Base-by-base conservation (phyloP, 2,113 vertebrate species). In the Camarhynchus parvulus region DNA sequence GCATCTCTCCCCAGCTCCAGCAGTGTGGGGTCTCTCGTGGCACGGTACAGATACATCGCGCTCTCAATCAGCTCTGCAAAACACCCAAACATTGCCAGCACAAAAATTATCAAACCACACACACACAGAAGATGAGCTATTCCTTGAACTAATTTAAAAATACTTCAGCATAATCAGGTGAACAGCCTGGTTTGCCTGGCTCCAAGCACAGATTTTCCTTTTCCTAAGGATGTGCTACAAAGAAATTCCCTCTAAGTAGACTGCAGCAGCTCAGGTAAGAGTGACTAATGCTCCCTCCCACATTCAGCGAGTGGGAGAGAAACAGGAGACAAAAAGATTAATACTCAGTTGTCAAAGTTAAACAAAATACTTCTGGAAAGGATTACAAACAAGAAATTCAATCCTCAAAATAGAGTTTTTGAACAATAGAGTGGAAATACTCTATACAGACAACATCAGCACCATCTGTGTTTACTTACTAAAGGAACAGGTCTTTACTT, bases 21-120 rank as follows among this genome's bases (percentile, higher is more conserved):
- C 59, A 99, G 98, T 0, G 97, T 98, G 85, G 99, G 99, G 89
- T 99, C 99, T n/a, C 98, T 98, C 0, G 99, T 99, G 11, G 99
- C 99, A 63, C 98, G 98, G 95, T 99, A 99, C 94, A 99, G 98
- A 88, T 99, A 99, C 99, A 99, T 99, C 0, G 99, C 99, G 1
- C 99, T 99, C 96, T 99, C 99, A 9, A 99, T 99, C 84, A 99
- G 96, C 97, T 99, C 99, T 99, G 98, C 41, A 94, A 97, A 91
- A 50, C 61, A 13, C 24, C 80, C 85, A 89, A 31, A 90, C 19
- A 7, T 39, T 68, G 21, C 39, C 89, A 83, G n/a, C 11, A 28
- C 53, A 31, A 49, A 69, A 13, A 42, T 96, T 20, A 96, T 6
- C 67, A 42, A 62, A n/a, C 31, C 50, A 55, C 22, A 23, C 9